phyloP scores from a whole-genome alignment of 53 echinoderm and acorn worm genomes.

The Patiria pectinifera region DNA sequence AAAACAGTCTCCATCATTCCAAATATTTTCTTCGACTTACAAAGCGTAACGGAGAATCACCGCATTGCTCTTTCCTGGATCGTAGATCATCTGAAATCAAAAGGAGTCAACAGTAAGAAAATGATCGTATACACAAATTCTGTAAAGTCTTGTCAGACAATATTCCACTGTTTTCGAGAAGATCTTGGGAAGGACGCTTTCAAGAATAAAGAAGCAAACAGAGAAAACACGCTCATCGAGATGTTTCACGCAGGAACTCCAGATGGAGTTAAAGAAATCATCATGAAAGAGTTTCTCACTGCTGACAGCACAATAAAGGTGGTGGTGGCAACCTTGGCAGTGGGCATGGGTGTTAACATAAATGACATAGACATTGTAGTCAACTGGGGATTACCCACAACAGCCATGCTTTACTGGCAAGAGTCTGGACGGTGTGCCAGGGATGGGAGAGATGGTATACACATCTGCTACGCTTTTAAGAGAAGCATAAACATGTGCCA shows the following conservation, averaged over 20 bases:
- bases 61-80: slow-evolving; percentile 4
- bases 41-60: slow-evolving; percentile 4
- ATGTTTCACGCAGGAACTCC: slow-evolving; percentile 15
- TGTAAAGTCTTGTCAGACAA: not conserved
- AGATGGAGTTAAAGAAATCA: not conserved
- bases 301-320: slow-evolving; percentile 50
- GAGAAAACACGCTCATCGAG: not conserved
- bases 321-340: slow-evolving; percentile 69
- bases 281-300: not conserved
- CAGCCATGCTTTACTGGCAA: slow-evolving; percentile 11
- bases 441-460: slow-evolving; percentile 14
- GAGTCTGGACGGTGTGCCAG: slow-evolving; percentile 8
- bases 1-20: slow-evolving; percentile 3
- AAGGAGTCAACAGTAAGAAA: slow-evolving; percentile 10
- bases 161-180: not conserved
- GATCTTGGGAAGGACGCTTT: slow-evolving; percentile 18
- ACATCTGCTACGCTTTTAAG: not conserved
- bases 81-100: not conserved
- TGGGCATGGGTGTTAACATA: slow-evolving; percentile 72
- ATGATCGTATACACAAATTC: not conserved
- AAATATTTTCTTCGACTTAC: slow-evolving; percentile 2
- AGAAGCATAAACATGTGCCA: slow-evolving; percentile 4
- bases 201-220: not conserved
- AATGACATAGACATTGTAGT: slow-evolving; percentile 63
- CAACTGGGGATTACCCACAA: slow-evolving; percentile 59